These are phyloP conservation scores for Rhagoletis pomonella DNA, from an alignment of 1,140 invertebrate genomes.

Conservation along the genomic window DNA sequence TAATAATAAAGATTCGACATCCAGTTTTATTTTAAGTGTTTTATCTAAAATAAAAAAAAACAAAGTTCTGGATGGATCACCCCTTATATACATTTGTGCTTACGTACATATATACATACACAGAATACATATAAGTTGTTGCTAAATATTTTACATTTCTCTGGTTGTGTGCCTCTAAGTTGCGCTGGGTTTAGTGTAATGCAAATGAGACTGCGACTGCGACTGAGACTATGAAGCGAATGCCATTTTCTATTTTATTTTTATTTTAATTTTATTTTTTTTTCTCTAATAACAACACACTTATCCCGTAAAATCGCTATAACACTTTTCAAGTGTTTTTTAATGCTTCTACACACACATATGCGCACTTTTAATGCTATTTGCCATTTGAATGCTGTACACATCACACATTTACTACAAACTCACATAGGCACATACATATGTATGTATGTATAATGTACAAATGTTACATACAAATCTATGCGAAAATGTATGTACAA, in stretches of 20 bases:
- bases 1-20: too few species aligned
- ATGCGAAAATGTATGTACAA: background rate
- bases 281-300: background rate
- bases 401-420: slow-evolving; percentile 6
- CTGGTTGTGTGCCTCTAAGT: background rate
- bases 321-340: slow-evolving; percentile 50
- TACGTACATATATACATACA: too few species aligned
- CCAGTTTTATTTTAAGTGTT: too few species aligned
- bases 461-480: background rate
- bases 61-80: too few species aligned
- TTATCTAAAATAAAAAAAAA: too few species aligned
- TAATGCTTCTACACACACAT: background rate
- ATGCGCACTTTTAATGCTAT: slow-evolving; percentile 9
- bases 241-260: background rate
- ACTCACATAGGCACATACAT: background rate
- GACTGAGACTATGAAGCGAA: background rate
- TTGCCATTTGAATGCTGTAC: slow-evolving; percentile 29
- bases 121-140: too few species aligned
- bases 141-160: background rate
- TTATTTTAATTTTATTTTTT: slow-evolving; percentile 1
- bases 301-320: slow-evolving; percentile 1
- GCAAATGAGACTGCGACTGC: background rate
- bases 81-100: too few species aligned
- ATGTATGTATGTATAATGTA: background rate
- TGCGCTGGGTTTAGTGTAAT: slow-evolving; percentile 36